Evolutionary conservation across 2,797 vertebrate species (phyloP).

Genomic region (Philypnodon macrostomus): DNA sequence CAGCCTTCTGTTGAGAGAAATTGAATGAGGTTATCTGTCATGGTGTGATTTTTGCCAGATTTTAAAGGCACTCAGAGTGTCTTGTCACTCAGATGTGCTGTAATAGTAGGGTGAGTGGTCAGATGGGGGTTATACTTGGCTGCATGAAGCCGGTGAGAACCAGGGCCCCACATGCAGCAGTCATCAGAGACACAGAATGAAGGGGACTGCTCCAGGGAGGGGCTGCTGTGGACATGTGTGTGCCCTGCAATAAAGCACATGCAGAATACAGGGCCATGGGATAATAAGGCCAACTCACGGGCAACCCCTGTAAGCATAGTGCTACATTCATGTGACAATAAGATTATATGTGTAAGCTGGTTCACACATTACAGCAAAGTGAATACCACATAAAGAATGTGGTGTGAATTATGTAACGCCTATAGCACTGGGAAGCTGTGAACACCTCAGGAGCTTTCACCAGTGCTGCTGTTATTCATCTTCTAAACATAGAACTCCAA

Average conservation of each 20-base stretch:
- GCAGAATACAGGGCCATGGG: constrained; percentile 10
- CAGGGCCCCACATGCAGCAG: constrained; percentile 57
- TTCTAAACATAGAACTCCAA: background rate
- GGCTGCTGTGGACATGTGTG: background rate
- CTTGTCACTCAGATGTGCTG: constrained; percentile 48
- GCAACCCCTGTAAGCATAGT: constrained; percentile 16
- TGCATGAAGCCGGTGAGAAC: constrained; percentile 38
- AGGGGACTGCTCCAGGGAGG: background rate
- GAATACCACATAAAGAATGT: background rate
- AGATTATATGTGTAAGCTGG: constrained; percentile 21
- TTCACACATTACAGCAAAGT: constrained; percentile 9
- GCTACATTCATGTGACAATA: constrained; percentile 31
- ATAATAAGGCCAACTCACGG: constrained; percentile 20
- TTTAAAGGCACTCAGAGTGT: constrained; percentile 58
- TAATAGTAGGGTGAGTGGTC: constrained; percentile 16
- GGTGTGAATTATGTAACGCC: constrained; percentile 2
- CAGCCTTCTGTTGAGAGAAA: constrained; percentile 19
- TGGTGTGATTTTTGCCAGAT: constrained; percentile 57
- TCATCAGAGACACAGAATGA: constrained; percentile 38
- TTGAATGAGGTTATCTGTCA: constrained; percentile 54
- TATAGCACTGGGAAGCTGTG: background rate
- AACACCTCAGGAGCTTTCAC: background rate
- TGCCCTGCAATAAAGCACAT: constrained; percentile 20
- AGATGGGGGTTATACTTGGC: constrained; percentile 32
- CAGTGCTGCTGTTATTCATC: background rate